Conservation (phyloP, 2,888 invertebrate species). For the Aporophyla nigra region DNA sequence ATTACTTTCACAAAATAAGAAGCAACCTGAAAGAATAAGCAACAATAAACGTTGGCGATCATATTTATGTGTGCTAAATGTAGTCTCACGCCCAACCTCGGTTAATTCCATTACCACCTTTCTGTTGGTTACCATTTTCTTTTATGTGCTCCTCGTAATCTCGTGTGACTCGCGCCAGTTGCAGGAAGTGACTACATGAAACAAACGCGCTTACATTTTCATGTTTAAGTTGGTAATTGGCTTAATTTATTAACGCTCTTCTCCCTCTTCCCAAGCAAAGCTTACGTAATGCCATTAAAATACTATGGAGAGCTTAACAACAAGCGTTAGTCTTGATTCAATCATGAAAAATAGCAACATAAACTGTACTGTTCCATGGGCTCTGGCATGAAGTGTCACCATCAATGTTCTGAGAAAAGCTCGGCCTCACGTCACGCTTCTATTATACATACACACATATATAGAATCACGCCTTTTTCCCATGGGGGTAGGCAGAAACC, state of each 20-base stretch:
- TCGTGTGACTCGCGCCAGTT: conserved; percentile 56
- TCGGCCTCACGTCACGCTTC: conserved; percentile 35
- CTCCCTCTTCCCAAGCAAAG: conserved; percentile 20
- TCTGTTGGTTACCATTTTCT: conserved; percentile 63
- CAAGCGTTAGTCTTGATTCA: conserved; percentile 4
- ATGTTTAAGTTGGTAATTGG: conserved; percentile 58
- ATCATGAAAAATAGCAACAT: conserved; percentile 8
- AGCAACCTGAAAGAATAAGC: conserved; percentile 32
- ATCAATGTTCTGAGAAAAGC: conserved; percentile 57
- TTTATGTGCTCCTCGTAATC: conserved; percentile 60
- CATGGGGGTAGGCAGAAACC: no score
- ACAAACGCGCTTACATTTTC: conserved; percentile 59
- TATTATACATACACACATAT: no score
- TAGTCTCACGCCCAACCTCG: conserved; percentile 41
- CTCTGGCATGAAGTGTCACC: conserved; percentile 37
- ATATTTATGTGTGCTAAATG: conserved; percentile 52
- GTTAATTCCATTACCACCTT: conserved; percentile 63
- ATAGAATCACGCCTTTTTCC: no score
- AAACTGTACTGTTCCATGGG: conserved; percentile 15
- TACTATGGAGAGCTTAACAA: conserved; percentile 19
- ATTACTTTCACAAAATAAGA: conserved; percentile 31
- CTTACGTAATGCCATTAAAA: conserved; percentile 33
- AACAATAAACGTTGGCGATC: conserved; percentile 37
- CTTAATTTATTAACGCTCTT: conserved; percentile 50
- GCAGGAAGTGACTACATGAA: conserved; percentile 55